These are phyloP conservation scores for Lacerta bilineata DNA, from an alignment of 2,797 vertebrate species.

Conservation along the genomic window DNA sequence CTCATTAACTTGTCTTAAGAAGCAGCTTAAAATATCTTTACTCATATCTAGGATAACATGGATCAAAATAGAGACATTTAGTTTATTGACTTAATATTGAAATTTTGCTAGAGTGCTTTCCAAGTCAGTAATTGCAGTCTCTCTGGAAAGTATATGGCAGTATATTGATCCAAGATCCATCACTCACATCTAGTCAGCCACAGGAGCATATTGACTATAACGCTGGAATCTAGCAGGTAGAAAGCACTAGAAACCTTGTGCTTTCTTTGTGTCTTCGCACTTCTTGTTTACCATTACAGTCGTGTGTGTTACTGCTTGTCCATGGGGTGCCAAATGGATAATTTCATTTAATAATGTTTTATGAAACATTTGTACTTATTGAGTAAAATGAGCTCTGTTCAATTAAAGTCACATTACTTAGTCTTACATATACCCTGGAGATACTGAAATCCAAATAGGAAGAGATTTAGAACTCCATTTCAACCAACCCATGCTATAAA, in stretches of 20 bases:
- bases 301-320: slow-evolving; percentile 25
- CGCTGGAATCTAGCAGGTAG: slow-evolving; percentile 52
- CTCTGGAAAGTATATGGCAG: slow-evolving; percentile 67
- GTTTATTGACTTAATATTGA: slow-evolving; percentile 76
- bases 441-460: not conserved
- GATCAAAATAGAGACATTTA: slow-evolving; percentile 74
- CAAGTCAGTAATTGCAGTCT: slow-evolving; percentile 74
- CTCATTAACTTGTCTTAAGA: slow-evolving; percentile 66
- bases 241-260: slow-evolving; percentile 51
- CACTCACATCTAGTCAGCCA: slow-evolving; percentile 58
- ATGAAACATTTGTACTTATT: slow-evolving; percentile 24
- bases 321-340: not conserved
- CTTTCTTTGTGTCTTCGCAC: slow-evolving; percentile 63
- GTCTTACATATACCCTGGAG: not conserved
- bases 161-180: slow-evolving; percentile 75
- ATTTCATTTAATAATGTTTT: slow-evolving; percentile 30
- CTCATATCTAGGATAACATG: slow-evolving; percentile 55
- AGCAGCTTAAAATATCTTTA: slow-evolving; percentile 65
- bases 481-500: not conserved
- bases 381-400: slow-evolving; percentile 23
- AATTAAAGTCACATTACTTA: slow-evolving; percentile 20
- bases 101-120: slow-evolving; percentile 72
- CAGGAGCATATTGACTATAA: slow-evolving; percentile 64
- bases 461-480: slow-evolving; percentile 12
- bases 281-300: slow-evolving; percentile 52